Conservation (phyloP, 1,140 invertebrate genomes). For the Achatina immaculata region DNA sequence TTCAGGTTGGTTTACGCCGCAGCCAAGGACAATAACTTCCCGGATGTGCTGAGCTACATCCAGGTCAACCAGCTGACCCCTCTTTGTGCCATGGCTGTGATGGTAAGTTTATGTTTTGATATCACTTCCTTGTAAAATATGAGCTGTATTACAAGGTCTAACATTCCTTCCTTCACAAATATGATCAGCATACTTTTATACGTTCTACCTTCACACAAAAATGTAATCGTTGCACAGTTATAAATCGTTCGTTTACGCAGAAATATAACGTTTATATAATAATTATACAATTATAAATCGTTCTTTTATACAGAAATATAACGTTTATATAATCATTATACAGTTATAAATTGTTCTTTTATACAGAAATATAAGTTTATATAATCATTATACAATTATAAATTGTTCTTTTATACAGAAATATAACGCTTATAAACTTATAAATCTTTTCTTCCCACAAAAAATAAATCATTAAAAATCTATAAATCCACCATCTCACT, state of each 20-base stretch:
- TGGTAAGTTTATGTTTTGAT: constrained; percentile 84
- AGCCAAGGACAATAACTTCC: constrained; percentile 89
- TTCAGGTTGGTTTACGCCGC: constrained; percentile 88
- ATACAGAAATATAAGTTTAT: background rate
- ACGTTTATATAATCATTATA: background rate
- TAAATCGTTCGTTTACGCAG: background rate
- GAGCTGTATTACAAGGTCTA: background rate
- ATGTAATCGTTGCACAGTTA: background rate
- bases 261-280: background rate
- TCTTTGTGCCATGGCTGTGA: constrained; percentile 88
- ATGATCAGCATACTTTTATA: background rate
- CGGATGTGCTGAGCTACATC: constrained; percentile 88
- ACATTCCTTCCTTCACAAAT: background rate
- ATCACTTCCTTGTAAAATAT: background rate
- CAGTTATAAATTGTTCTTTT: background rate
- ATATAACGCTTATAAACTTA: background rate
- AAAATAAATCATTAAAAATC: background rate
- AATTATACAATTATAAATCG: background rate
- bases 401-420: background rate
- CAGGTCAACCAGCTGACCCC: constrained; percentile 89
- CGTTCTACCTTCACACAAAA: background rate
- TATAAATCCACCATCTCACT: background rate
- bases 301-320: background rate
- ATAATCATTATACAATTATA: background rate
- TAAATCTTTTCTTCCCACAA: background rate